A percentile compares a stretch with the other conserved stretches of the same genome.
Conservation (phyloP, 2,797 vertebrate genomes). For the Notamacropus eugenii region DNA sequence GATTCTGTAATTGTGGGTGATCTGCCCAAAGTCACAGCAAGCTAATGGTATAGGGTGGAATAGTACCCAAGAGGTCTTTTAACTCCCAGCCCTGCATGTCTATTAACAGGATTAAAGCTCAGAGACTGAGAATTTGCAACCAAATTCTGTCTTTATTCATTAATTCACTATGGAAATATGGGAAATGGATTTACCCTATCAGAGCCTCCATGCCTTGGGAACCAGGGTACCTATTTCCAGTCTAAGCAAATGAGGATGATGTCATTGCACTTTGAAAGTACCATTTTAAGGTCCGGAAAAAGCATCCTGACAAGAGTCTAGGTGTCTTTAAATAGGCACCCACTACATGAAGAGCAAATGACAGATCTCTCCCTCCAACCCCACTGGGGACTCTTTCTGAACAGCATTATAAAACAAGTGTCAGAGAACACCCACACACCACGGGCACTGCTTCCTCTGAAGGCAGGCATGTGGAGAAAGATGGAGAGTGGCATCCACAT, state of each 20-base stretch:
- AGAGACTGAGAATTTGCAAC: not conserved
- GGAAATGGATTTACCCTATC: not conserved
- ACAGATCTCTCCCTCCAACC: not conserved
- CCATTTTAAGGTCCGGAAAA: not conserved
- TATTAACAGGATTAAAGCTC: not conserved
- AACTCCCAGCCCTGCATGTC: not conserved
- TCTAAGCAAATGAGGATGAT: not conserved
- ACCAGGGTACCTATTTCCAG: not conserved
- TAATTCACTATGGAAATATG: not conserved
- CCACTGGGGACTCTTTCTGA: not conserved
- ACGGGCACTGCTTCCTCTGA: not conserved
- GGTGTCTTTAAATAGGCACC: not conserved
- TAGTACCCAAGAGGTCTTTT: not conserved
- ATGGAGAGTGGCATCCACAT: not conserved
- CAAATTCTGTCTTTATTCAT: not conserved
- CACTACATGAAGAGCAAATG: not conserved
- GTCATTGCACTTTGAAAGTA: not conserved
- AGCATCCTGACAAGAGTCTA: not conserved
- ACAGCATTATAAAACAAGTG: not conserved
- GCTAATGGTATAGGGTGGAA: not conserved
- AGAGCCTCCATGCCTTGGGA: not conserved
- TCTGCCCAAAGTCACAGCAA: not conserved
- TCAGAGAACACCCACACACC: not conserved
- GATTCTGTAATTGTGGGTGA: not conserved
- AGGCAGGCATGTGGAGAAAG: not conserved